A percentile compares a stretch with the other conserved stretches of the same genome.
These are phyloP conservation scores for Boulengeromyrus knoepffleri DNA, from an alignment of 2,113 vertebrate genomes.

Conservation along the genomic window DNA sequence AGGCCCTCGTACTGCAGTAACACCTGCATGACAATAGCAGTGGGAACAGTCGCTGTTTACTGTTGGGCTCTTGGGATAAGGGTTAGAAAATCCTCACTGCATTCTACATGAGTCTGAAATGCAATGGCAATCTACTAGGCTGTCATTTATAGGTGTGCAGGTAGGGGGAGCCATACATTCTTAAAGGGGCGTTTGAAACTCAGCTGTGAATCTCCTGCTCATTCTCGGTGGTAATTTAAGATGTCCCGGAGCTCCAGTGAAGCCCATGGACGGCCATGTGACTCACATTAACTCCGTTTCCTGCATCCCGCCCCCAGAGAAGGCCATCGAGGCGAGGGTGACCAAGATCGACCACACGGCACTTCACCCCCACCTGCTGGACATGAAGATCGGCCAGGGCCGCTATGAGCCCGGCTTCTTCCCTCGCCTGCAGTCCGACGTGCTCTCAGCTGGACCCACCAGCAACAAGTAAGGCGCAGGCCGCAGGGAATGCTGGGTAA, in stretches of 20 bases:
- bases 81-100: background rate
- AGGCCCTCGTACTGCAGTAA: background rate
- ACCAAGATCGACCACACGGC: slow-evolving; percentile 96
- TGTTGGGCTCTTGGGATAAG: background rate
- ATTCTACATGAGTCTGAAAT: background rate
- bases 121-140: background rate
- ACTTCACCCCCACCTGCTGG: slow-evolving; percentile 89
- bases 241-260: background rate
- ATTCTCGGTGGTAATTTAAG: background rate
- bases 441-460: slow-evolving; percentile 85
- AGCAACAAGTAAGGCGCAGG: slow-evolving; percentile 81
- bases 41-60: background rate
- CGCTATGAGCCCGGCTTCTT: slow-evolving; percentile 97
- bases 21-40: background rate
- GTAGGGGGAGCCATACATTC: background rate
- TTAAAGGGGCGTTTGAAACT: background rate
- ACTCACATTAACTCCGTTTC: background rate
- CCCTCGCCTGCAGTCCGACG: slow-evolving; percentile 87
- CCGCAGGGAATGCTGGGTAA: background rate
- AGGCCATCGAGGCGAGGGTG: slow-evolving; percentile 86
- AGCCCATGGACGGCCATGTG: background rate
- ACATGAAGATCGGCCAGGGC: slow-evolving; percentile 98
- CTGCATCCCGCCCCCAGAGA: slow-evolving; percentile 63
- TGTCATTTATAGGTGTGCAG: background rate
- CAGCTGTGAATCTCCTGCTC: background rate